Percentiles rank a stretch among this genome's conserved stretches.
Conservation (phyloP, 2,113 vertebrate species). For the Polypterus senegalus region DNA sequence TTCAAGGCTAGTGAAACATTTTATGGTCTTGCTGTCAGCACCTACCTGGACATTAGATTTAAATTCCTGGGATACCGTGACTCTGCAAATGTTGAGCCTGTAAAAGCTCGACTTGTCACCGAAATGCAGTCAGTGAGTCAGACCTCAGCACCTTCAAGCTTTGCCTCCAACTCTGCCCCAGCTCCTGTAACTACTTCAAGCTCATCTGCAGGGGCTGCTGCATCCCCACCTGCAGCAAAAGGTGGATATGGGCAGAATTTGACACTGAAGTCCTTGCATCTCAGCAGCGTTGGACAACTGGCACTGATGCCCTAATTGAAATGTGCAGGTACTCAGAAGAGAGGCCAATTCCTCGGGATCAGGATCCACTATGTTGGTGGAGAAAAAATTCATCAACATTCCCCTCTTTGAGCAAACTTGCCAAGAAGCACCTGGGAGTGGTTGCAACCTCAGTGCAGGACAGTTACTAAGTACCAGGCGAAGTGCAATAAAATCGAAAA, state of each 20-base stretch:
- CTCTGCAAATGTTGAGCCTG: constrained; percentile 2
- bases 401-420: too few species aligned
- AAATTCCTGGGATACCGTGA: constrained; percentile 7
- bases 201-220: constrained; percentile 1
- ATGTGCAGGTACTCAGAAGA: too few species aligned
- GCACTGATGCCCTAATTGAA: too few species aligned
- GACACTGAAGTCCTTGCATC: too few species aligned
- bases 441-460: too few species aligned
- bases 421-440: too few species aligned
- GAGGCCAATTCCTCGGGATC: too few species aligned
- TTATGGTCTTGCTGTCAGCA: constrained; percentile 12
- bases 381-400: too few species aligned
- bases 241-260: constrained; percentile 8
- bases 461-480: too few species aligned
- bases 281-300: too few species aligned
- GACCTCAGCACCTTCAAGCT: not conserved
- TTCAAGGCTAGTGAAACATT: constrained; percentile 1
- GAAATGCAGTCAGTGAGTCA: constrained; percentile 10
- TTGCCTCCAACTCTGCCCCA: not conserved
- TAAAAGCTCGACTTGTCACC: constrained; percentile 3
- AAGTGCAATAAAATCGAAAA: too few species aligned
- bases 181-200: constrained; percentile 2
- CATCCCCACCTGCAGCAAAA: constrained; percentile 14
- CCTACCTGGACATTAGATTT: constrained; percentile 10
- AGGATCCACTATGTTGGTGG: too few species aligned